phyloP scores from a whole-genome alignment of 2,113 vertebrate genomes.

The Acanthochromis polyacanthus region DNA sequence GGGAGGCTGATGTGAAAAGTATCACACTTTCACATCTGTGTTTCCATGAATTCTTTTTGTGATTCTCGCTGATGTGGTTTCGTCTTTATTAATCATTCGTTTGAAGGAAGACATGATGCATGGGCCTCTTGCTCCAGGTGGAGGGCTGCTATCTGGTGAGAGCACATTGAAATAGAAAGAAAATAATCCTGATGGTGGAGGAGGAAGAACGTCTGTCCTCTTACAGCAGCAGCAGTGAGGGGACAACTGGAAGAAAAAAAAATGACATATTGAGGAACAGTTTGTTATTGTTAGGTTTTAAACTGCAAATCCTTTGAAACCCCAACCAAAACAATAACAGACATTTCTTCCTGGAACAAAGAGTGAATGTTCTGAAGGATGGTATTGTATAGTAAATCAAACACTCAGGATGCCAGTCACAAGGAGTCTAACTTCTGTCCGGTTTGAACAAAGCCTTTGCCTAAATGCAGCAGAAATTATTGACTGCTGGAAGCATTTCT shows the following conservation, averaged over 20 bases:
- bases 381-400: conserved; percentile 76
- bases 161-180: conserved; percentile 40
- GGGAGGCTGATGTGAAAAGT: too few species aligned
- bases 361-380: conserved; percentile 62
- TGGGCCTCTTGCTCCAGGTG: conserved; percentile 38
- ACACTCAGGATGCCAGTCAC: conserved; percentile 67
- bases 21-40: neutral
- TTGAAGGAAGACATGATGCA: conserved; percentile 12
- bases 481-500: neutral
- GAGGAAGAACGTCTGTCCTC: conserved; percentile 53
- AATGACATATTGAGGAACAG: conserved; percentile 40
- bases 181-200: conserved; percentile 65
- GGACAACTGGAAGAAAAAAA: conserved; percentile 14
- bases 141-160: conserved; percentile 23
- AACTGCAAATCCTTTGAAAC: conserved; percentile 75
- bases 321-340: conserved; percentile 81
- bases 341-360: conserved; percentile 80
- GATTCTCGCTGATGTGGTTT: neutral
- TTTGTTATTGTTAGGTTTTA: conserved; percentile 60
- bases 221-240: conserved; percentile 21
- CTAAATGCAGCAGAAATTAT: neutral
- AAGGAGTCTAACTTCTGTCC: conserved; percentile 49
- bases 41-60: neutral
- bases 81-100: neutral
- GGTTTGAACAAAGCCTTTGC: conserved; percentile 31